These are phyloP conservation scores for Xestia xanthographa DNA, from an alignment of 2,888 invertebrate species.

Conservation along the genomic window DNA sequence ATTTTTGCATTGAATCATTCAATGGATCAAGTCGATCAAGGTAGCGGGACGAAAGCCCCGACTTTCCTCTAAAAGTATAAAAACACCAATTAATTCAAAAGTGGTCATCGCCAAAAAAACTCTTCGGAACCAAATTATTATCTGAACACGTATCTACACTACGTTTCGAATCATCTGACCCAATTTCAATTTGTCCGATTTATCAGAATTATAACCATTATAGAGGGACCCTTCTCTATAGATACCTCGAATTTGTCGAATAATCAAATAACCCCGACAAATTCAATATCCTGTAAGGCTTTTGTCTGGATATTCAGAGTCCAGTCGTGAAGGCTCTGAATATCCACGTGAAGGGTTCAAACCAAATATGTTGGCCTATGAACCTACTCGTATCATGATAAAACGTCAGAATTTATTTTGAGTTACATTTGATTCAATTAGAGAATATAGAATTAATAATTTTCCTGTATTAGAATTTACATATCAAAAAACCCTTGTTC, in stretches of 20 bases:
- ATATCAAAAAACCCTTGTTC: not conserved
- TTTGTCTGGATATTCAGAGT: conserved; percentile 40
- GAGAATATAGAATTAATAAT: not conserved
- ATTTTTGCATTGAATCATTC: conserved; percentile 27
- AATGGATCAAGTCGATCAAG: conserved; percentile 16
- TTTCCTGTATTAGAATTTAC: not conserved
- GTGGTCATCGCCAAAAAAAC: not conserved
- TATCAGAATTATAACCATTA: conserved; percentile 35
- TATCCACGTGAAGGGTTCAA: conserved; percentile 11
- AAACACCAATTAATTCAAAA: conserved; percentile 13
- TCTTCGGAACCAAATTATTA: conserved; percentile 1
- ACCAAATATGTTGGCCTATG: conserved; percentile 17
- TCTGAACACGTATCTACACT: conserved; percentile 16
- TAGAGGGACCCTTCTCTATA: conserved; percentile 14
- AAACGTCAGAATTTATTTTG: conserved; percentile 1
- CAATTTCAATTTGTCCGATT: conserved; percentile 31
- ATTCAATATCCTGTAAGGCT: conserved; percentile 44
- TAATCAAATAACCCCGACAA: conserved; percentile 39
- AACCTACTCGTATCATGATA: too few species aligned
- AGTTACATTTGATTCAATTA: not conserved
- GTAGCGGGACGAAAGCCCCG: not conserved
- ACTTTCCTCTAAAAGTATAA: not conserved
- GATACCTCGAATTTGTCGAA: conserved; percentile 38
- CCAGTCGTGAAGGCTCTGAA: conserved; percentile 19
- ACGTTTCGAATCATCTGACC: conserved; percentile 26